phyloP scores from a whole-genome alignment of 2,888 invertebrate species.

The Dryobotodes eremita region DNA sequence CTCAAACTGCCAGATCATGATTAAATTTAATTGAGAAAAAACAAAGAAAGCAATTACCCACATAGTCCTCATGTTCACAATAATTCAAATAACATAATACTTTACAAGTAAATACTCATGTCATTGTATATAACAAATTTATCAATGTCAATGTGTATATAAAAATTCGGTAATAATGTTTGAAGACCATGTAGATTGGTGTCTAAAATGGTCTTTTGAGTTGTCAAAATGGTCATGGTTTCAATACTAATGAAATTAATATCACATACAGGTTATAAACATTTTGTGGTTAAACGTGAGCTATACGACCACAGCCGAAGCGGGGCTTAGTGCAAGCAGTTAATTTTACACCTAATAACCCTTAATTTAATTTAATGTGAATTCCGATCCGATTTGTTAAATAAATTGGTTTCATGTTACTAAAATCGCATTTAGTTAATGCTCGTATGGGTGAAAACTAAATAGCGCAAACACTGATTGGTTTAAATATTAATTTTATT shows the following conservation, averaged over 20 bases:
- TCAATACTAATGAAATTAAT: slow-evolving; percentile 6
- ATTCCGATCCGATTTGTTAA: slow-evolving; percentile 41
- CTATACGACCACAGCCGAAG: slow-evolving; percentile 12
- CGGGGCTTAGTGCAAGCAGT: slow-evolving; percentile 44
- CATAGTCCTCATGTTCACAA: too few relatives aligned
- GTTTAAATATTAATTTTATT: slow-evolving; percentile 42
- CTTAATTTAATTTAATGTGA: slow-evolving; percentile 53
- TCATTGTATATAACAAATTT: too few relatives aligned
- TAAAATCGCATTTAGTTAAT: slow-evolving; percentile 59
- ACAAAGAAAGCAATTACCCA: too few relatives aligned
- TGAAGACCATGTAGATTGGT: too few relatives aligned
- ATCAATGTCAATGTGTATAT: too few relatives aligned
- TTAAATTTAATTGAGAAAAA: too few relatives aligned
- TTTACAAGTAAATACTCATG: too few relatives aligned
- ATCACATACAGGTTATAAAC: background rate
- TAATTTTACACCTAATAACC: slow-evolving; percentile 54
- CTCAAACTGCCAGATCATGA: too few relatives aligned
- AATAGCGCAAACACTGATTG: slow-evolving; percentile 33
- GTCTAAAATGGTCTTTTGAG: too few relatives aligned
- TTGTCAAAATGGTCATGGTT: too few relatives aligned
- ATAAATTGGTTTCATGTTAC: slow-evolving; percentile 48
- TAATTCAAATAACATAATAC: too few relatives aligned
- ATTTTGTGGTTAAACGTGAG: slow-evolving; percentile 8
- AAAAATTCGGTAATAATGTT: too few relatives aligned
- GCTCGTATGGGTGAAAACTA: slow-evolving; percentile 22